Evolutionary conservation across 2,797 vertebrate species (phyloP).

Genomic region (Craterocephalus amniculus): DNA sequence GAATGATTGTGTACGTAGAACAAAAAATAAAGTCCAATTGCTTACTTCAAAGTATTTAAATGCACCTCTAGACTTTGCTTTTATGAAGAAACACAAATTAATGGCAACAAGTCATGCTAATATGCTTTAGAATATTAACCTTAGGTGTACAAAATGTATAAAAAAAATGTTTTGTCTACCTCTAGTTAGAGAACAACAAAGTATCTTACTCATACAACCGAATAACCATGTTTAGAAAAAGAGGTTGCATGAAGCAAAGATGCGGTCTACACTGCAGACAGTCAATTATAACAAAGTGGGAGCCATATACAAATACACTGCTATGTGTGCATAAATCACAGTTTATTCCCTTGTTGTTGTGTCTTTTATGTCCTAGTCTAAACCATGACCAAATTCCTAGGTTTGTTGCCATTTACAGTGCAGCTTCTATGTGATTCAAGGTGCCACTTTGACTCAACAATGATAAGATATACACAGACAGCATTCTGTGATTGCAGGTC

Average conservation of each 20-base stretch:
- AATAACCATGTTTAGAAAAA: conserved; percentile 45
- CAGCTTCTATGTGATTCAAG: conserved; percentile 66
- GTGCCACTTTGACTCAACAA: conserved; percentile 60
- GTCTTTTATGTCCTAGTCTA: conserved; percentile 77
- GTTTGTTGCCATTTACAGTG: conserved; percentile 59
- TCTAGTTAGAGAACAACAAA: conserved; percentile 39
- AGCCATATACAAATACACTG: conserved; percentile 71
- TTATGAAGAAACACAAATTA: neutral
- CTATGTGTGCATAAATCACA: conserved; percentile 67
- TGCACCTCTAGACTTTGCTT: neutral
- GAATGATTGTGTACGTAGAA: no score
- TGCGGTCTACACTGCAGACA: conserved; percentile 67
- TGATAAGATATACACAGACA: conserved; percentile 70
- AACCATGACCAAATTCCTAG: conserved; percentile 70
- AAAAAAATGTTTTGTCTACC: conserved; percentile 64
- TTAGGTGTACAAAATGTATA: conserved; percentile 28
- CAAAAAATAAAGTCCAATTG: no score
- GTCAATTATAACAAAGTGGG: conserved; percentile 60
- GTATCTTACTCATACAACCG: conserved; percentile 42
- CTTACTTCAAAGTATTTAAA: neutral
- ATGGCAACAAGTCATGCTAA: neutral
- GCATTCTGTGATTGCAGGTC: conserved; percentile 70
- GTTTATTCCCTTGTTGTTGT: conserved; percentile 73
- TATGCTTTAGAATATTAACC: conserved; percentile 6
- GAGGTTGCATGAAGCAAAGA: conserved; percentile 47